Conservation (phyloP, 2,113 vertebrate genomes). For the Nycticryphes semicollaris region DNA sequence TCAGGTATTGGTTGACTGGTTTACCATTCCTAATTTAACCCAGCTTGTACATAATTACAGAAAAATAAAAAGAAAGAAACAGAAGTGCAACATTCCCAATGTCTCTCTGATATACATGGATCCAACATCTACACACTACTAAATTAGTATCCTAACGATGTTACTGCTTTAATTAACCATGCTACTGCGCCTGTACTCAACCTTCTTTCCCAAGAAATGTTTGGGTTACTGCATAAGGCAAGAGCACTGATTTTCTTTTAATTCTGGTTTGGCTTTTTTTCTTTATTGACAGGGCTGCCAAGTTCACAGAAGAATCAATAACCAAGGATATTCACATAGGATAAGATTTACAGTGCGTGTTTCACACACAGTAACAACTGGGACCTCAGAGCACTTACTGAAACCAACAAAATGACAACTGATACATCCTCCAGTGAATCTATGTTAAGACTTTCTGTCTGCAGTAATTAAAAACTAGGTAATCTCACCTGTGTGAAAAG, state of each 20-base stretch:
- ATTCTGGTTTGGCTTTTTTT: background rate
- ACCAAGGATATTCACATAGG: conserved; percentile 46
- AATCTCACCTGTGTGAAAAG: conserved; percentile 56
- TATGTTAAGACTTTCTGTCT: conserved; percentile 45
- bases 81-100: background rate
- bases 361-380: conserved; percentile 54
- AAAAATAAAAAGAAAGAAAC: background rate
- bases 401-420: conserved; percentile 63
- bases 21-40: background rate
- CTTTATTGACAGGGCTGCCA: conserved; percentile 54
- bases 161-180: conserved; percentile 59
- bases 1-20: background rate
- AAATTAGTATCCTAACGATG: conserved; percentile 44
- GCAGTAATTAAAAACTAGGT: conserved; percentile 59
- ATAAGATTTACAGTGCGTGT: conserved; percentile 39
- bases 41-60: background rate
- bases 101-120: background rate
- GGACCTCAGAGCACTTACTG: conserved; percentile 41
- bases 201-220: conserved; percentile 39
- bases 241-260: conserved; percentile 44
- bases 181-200: background rate
- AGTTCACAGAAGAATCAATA: conserved; percentile 56
- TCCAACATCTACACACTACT: conserved; percentile 33
- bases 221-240: conserved; percentile 9
- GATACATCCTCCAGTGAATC: conserved; percentile 54